Conservation (phyloP, 2,888 invertebrate species). For the Drosophila ezoana region DNA sequence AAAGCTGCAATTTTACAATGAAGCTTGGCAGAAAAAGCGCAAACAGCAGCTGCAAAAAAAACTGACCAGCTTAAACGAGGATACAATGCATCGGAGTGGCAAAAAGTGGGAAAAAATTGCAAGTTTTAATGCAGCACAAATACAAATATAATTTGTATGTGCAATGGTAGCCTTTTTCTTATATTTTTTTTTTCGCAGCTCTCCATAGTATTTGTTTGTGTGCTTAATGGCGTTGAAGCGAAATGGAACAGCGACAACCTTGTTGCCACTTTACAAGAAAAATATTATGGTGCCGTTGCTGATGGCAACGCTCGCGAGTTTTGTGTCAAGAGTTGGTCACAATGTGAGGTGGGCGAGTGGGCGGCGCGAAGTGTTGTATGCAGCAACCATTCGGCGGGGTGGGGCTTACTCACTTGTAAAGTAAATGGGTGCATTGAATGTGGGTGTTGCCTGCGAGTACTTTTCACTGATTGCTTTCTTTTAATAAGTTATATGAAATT, state of each 20-base stretch:
- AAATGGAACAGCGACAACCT: slow-evolving; percentile 55
- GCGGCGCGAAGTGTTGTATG: too few relatives aligned
- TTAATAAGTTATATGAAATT: background rate
- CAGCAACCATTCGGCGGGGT: too few relatives aligned
- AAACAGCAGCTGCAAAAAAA: slow-evolving; percentile 5
- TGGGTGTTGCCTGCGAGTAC: slow-evolving; percentile 4
- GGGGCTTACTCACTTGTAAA: slow-evolving; percentile 5
- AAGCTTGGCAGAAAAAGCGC: slow-evolving; percentile 10
- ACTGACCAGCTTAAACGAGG: slow-evolving; percentile 1
- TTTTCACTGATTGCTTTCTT: slow-evolving; percentile 7
- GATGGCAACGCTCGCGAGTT: slow-evolving; percentile 35
- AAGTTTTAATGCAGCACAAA: slow-evolving; percentile 38
- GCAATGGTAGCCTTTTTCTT: slow-evolving; percentile 5
- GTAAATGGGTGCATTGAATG: background rate
- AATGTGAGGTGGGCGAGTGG: background rate
- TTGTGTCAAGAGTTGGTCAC: slow-evolving; percentile 34
- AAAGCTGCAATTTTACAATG: slow-evolving; percentile 28
- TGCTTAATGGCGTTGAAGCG: slow-evolving; percentile 60
- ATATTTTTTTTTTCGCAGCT: slow-evolving; percentile 10
- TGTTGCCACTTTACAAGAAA: slow-evolving; percentile 60
- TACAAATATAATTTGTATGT: slow-evolving; percentile 48
- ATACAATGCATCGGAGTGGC: slow-evolving; percentile 14
- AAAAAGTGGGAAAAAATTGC: slow-evolving; percentile 14
- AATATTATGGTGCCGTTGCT: slow-evolving; percentile 57
- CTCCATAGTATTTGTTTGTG: slow-evolving; percentile 30